Evolutionary conservation across 2,888 invertebrate genomes (phyloP).

Genomic region (Lottia gigantea): DNA sequence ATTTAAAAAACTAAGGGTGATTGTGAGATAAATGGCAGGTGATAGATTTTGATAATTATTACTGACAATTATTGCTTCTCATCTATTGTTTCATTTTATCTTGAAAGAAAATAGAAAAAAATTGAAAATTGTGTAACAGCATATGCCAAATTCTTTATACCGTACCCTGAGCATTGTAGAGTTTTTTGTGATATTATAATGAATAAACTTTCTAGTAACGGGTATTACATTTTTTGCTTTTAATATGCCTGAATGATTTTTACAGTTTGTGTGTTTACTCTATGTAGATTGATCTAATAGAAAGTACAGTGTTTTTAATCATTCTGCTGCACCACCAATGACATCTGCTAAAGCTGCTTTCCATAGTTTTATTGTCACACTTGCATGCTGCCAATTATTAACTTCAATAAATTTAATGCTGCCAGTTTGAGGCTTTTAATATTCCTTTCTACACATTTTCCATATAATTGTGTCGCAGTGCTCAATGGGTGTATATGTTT

Average conservation of each 20-base stretch:
- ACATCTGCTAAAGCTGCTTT: constrained; percentile 8
- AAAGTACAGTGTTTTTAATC: neutral
- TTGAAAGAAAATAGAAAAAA: too few species aligned
- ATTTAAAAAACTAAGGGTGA: too few species aligned
- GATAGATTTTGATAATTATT: too few species aligned
- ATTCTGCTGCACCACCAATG: neutral
- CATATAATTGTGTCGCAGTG: neutral
- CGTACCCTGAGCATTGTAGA: too few species aligned
- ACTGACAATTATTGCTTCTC: too few species aligned
- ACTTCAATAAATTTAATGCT: constrained; percentile 3
- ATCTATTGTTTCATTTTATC: too few species aligned
- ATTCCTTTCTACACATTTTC: neutral
- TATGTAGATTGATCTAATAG: constrained; percentile 2
- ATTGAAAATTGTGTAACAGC: too few species aligned
- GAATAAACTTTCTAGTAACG: too few species aligned
- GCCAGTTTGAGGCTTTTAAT: neutral
- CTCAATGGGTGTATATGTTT: constrained; percentile 6
- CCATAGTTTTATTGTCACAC: neutral
- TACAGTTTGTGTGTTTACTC: neutral
- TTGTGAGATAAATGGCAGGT: too few species aligned
- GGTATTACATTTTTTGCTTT: neutral
- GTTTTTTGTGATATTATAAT: too few species aligned
- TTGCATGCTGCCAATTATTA: constrained; percentile 4
- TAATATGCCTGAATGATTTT: neutral
- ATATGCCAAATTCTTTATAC: too few species aligned